Conservation (phyloP, 53 echinoderm and acorn worm genomes). For the Holothuria scabra region DNA sequence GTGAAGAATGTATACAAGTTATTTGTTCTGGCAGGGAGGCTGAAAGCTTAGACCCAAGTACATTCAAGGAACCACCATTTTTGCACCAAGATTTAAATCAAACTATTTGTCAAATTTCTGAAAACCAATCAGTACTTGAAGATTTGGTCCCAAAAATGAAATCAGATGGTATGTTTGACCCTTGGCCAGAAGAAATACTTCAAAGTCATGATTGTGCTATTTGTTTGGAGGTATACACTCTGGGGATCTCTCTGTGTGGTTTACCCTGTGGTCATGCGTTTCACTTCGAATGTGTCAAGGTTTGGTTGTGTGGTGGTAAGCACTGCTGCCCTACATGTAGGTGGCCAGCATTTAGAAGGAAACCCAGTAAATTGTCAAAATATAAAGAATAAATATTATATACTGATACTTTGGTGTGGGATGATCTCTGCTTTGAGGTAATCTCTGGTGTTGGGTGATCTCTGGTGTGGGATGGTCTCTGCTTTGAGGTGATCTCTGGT, state of each 20-base stretch:
- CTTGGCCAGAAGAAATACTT: constrained; percentile 82
- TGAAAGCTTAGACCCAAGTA: background rate
- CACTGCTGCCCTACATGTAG: constrained; percentile 91
- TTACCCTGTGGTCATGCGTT: constrained; percentile 94
- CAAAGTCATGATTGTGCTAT: constrained; percentile 77
- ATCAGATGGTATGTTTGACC: constrained; percentile 29
- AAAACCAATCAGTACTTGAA: constrained; percentile 34
- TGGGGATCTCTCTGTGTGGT: constrained; percentile 73
- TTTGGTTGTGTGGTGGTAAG: constrained; percentile 77
- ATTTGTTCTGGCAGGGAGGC: background rate
- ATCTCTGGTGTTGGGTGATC: too few relatives aligned
- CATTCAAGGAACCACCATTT: constrained; percentile 3
- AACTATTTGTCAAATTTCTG: background rate
- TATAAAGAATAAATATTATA: constrained; percentile 69
- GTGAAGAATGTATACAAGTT: constrained; percentile 5
- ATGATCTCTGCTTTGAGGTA: too few relatives aligned
- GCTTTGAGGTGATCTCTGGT: too few relatives aligned
- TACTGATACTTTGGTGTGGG: background rate
- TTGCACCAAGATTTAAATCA: constrained; percentile 4
- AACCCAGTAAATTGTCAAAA: constrained; percentile 74
- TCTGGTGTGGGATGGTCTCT: too few relatives aligned
- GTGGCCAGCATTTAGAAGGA: constrained; percentile 95
- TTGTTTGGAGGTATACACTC: constrained; percentile 77
- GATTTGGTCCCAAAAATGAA: background rate
- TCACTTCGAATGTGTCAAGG: constrained; percentile 76